Conservation (phyloP, 2,888 invertebrate species). For the Taenaris catops region DNA sequence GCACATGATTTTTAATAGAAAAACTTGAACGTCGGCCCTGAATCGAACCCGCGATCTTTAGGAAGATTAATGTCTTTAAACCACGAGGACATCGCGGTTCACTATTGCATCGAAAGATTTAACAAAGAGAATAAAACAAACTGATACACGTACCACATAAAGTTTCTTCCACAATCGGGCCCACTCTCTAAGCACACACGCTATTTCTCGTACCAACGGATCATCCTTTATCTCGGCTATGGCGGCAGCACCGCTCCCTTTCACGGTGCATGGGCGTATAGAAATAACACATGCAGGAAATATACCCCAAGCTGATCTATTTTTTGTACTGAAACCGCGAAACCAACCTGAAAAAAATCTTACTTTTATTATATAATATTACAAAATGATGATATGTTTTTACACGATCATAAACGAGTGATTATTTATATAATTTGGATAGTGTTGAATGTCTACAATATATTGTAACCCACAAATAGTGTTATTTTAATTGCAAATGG, state of each 20-base stretch:
- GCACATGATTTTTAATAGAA: no score
- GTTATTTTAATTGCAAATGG: no score
- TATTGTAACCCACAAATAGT: no score
- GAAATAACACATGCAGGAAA: constrained; percentile 84
- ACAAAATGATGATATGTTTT: no score
- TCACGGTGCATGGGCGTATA: constrained; percentile 88
- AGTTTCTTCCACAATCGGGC: constrained; percentile 94
- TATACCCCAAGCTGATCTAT: constrained; percentile 72
- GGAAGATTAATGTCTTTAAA: no score
- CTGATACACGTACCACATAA: constrained; percentile 86
- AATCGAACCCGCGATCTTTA: no score
- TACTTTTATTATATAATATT: constrained; percentile 7
- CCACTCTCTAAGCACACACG: constrained; percentile 96
- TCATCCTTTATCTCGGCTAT: constrained; percentile 94
- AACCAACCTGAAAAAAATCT: constrained; percentile 85
- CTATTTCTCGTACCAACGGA: constrained; percentile 94
- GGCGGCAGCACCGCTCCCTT: constrained; percentile 89
- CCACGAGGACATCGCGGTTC: no score
- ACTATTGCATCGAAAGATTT: no score
- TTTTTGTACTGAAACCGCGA: constrained; percentile 90
- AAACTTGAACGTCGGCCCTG: no score
- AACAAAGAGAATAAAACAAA: neutral
- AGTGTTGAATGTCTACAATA: no score
- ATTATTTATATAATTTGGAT: no score
- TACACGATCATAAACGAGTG: no score